Conservation (phyloP, 2,888 invertebrate genomes). For the Macaria liturata region DNA sequence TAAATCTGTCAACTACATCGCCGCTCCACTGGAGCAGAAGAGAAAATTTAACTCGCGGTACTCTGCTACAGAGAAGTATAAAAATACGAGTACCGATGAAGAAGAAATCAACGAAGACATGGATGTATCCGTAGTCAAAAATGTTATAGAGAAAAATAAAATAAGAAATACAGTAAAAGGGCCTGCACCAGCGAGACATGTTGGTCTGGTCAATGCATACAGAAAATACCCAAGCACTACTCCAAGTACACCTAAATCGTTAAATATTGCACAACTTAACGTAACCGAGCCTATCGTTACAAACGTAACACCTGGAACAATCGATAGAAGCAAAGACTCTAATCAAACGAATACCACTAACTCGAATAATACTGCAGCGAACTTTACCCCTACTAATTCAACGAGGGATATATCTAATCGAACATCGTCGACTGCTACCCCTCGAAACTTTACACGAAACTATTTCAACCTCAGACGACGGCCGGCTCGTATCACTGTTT, state of each 20-base stretch:
- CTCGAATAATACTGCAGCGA: constrained; percentile 40
- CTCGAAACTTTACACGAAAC: constrained; percentile 66
- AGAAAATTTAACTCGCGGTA: constrained; percentile 74
- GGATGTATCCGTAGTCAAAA: constrained; percentile 84
- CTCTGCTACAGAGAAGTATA: constrained; percentile 76
- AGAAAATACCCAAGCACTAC: constrained; percentile 66
- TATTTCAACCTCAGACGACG: constrained; percentile 67
- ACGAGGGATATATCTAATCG: constrained; percentile 47
- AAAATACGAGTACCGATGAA: constrained; percentile 76
- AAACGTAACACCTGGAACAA: constrained; percentile 48
- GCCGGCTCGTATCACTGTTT: constrained; percentile 60
- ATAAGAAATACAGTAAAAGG: constrained; percentile 78
- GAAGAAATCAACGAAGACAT: constrained; percentile 83
- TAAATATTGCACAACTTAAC: constrained; percentile 58
- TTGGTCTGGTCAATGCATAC: constrained; percentile 75
- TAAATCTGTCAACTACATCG: constrained; percentile 73
- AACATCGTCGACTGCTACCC: constrained; percentile 47
- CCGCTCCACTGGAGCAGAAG: constrained; percentile 62
- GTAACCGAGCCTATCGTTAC: constrained; percentile 57
- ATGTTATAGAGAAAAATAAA: constrained; percentile 79
- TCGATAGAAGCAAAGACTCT: constrained; percentile 50
- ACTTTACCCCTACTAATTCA: constrained; percentile 39
- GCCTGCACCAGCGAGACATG: constrained; percentile 73
- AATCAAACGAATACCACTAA: constrained; percentile 43
- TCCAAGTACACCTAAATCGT: constrained; percentile 56